phyloP scores from a whole-genome alignment of 2,797 vertebrate genomes.

The Mormyrops attenuatus region DNA sequence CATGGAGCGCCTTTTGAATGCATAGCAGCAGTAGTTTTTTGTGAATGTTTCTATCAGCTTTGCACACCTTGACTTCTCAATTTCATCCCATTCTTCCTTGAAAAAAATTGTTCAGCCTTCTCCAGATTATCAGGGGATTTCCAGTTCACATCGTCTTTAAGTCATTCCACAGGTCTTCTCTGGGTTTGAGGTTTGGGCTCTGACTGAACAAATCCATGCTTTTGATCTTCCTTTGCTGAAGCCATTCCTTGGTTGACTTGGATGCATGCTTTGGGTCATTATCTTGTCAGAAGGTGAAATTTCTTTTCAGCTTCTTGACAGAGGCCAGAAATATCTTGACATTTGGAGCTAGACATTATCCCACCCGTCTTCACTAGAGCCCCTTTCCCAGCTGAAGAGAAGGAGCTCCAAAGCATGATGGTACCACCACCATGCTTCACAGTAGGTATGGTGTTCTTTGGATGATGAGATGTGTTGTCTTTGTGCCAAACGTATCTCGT shows the following conservation, averaged over 20 bases:
- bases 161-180: neutral
- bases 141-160: neutral
- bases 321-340: constrained; percentile 5
- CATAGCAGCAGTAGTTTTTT: neutral
- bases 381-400: neutral
- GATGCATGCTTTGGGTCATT: neutral
- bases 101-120: neutral
- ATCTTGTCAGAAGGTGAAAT: neutral
- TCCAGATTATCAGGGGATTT: neutral
- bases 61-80: neutral
- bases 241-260: neutral
- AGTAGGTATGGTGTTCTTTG: neutral
- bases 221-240: neutral
- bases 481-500: neutral
- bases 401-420: neutral
- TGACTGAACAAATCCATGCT: neutral
- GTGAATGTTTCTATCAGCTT: neutral
- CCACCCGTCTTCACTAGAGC: neutral
- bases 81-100: neutral
- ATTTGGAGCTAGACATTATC: constrained; percentile 6
- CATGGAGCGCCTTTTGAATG: neutral
- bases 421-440: neutral
- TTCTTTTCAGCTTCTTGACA: neutral
- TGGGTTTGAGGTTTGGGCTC: neutral
- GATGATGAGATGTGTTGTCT: neutral